A percentile compares a stretch with the other conserved stretches of the same genome.
Conservation (phyloP, 2,113 vertebrate genomes). For the Poeciliopsis prolifica region DNA sequence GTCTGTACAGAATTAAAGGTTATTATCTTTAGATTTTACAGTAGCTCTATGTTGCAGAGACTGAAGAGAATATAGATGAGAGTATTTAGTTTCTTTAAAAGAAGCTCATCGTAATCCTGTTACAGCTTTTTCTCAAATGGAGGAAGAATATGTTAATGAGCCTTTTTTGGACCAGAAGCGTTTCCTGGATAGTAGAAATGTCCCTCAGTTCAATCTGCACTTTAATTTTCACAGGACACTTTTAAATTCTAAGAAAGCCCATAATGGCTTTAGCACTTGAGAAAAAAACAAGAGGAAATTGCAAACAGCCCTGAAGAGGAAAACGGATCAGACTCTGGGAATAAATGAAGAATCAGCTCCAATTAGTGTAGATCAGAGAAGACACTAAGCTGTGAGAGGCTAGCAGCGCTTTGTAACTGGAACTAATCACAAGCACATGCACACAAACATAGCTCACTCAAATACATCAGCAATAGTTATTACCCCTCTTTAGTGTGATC, state of each 20-base stretch:
- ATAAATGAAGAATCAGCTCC: constrained; percentile 22
- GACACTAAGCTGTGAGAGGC: constrained; percentile 2
- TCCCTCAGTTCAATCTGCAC: background rate
- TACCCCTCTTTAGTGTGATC: background rate
- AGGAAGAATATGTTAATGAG: background rate
- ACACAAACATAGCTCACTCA: background rate
- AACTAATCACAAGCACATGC: constrained; percentile 27
- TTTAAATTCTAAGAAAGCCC: constrained; percentile 37
- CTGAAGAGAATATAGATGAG: background rate
- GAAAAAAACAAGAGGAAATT: constrained; percentile 38
- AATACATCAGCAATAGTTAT: background rate
- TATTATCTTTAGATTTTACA: background rate
- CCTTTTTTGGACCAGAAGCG: background rate
- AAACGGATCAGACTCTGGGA: constrained; percentile 30
- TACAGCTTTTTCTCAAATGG: background rate
- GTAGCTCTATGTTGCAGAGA: too few species aligned
- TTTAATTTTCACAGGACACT: constrained; percentile 13
- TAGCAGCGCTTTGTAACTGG: constrained; percentile 38
- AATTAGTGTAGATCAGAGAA: constrained; percentile 29
- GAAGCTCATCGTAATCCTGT: background rate
- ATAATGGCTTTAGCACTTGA: constrained; percentile 34
- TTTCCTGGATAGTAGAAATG: constrained; percentile 17
- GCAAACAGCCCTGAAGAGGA: constrained; percentile 32
- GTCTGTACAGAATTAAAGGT: background rate
- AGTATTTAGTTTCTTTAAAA: background rate